Evolutionary conservation across 2,888 invertebrate species (phyloP), one percentile per base, ranked within the genome.

Genomic region (Petrolisthes manimaculis): DNA sequence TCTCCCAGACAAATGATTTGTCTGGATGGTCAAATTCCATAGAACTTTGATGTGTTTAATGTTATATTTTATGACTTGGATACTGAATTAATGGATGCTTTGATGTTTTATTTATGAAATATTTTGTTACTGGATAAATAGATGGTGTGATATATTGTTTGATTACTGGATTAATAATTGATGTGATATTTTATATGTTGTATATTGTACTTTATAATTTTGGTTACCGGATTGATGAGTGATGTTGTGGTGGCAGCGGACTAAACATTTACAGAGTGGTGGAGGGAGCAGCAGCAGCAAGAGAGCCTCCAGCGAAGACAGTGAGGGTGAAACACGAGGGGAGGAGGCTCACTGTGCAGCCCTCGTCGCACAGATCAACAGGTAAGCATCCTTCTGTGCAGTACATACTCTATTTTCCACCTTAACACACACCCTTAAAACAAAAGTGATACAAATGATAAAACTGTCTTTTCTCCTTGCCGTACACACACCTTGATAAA

Each of bases 321-420:
- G 89, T 81, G 91, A 91, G n/a, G 86, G 87, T 18, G 91, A 92
- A 92, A 95, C 95, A 0, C 94, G 95, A 91, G 95, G 95, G 91
- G 95, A 95, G 93, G 95, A 96, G 91, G 94, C 94, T 0, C 95
- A 95, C 92, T 96, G 96, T 92, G 93, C 95, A 51, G 94, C 94
- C 53, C 93, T 96, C 88, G 96, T 96, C 0, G 95, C 95, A 91
- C 95, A 96, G 92, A 95, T 96, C 89, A 95, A 95, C 92, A 94
- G 95, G 90, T 95, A 95, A 24, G 95, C 96, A 3, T 21, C 24
- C 51, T 79, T 79, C 12, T 51, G 18, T 37, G 37, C 12, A 12
- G 14, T 14, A 3, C 12, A 37, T 21, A 77, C 37, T 37, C 37
- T 37, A 37, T 37, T 77, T 21, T 37, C 21, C 12, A 77, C 21